Conservation (phyloP, 2,113 vertebrate species). For the Vanacampus margaritifer region DNA sequence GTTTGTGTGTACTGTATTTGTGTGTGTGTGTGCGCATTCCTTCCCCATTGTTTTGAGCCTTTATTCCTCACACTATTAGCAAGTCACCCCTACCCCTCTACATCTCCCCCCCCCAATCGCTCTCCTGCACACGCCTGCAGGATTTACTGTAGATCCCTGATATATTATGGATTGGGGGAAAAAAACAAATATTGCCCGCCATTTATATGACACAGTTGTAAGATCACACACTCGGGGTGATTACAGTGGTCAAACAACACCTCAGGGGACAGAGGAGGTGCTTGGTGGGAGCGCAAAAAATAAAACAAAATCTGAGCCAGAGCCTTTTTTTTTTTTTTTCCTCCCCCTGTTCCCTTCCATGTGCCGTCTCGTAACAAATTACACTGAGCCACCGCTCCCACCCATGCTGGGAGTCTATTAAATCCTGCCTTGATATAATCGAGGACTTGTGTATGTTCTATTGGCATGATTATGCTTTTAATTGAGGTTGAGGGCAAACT, state of each 20-base stretch:
- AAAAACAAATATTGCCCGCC: conserved; percentile 59
- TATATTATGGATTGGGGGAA: conserved; percentile 68
- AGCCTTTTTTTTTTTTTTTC: conserved; percentile 35
- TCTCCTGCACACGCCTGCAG: conserved; percentile 60
- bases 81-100: conserved; percentile 42
- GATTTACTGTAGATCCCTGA: conserved; percentile 62
- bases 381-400: conserved; percentile 53
- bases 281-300: not conserved
- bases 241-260: conserved; percentile 66
- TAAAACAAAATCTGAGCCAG: conserved; percentile 1
- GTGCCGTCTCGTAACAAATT: conserved; percentile 60
- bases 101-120: conserved; percentile 4
- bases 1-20: conserved; percentile 37
- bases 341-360: not conserved
- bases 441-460: conserved; percentile 61
- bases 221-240: conserved; percentile 63
- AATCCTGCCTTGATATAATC: conserved; percentile 62
- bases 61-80: conserved; percentile 62
- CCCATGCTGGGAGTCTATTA: conserved; percentile 60
- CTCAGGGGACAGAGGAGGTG: conserved; percentile 12
- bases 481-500: conserved; percentile 63
- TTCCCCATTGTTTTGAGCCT: conserved; percentile 64
- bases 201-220: conserved; percentile 68
- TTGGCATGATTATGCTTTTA: conserved; percentile 65
- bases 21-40: conserved; percentile 42